Base-by-base conservation (phyloP, 2,797 vertebrate species). In the Lagorchestes hirsutus region DNA sequence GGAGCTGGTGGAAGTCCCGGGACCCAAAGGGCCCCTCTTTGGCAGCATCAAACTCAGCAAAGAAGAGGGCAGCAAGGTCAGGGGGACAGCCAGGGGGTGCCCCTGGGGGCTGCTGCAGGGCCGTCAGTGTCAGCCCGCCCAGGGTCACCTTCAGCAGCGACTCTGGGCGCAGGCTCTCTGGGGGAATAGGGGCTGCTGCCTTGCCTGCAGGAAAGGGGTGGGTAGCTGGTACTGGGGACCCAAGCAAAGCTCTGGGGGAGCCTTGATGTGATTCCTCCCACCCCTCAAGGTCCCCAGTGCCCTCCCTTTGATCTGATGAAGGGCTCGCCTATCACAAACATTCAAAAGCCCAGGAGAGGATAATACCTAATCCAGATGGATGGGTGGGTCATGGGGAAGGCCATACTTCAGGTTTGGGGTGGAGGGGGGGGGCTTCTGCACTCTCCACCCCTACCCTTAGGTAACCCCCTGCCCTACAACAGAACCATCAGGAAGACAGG, bases 1-100 rank as follows among this genome's bases (percentile, higher is more conserved):
- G 99, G 92, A 99, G 98, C 91, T 99, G 99, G 5, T 98, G 97
- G 97, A 99, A 99, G 98, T 99, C 99, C 95, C 99, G 99, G 24
- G 99, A 99, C 28, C 99, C 99, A 62, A 99, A 99, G 98, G 99
- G 99, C 92, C 99, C 98, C 95, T 99, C 99, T 96, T 99, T 99
- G 98, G 99, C 98, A 97, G 98, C 99, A 18, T 97, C 98, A 91
- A 99, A 98, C 97, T 99, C 99, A 8, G 96, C 96, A 97, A 99
- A 99, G 98, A 99, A 99, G 54, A 98, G 98, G 95, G 98, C 97
- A 56, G 99, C 98, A 95, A 99, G 98, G 95, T 99, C 97, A 55
- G 0, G 98, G 67, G 87, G 94, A 90, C 93, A 95, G 0, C 97
- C 55, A 82, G 96, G 4, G 14, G 92, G 91, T 92, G 99, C 94